Evolutionary conservation across 2,797 vertebrate genomes (phyloP), one percentile per base, ranked within the genome.

Genomic region (Oreortyx pictus): DNA sequence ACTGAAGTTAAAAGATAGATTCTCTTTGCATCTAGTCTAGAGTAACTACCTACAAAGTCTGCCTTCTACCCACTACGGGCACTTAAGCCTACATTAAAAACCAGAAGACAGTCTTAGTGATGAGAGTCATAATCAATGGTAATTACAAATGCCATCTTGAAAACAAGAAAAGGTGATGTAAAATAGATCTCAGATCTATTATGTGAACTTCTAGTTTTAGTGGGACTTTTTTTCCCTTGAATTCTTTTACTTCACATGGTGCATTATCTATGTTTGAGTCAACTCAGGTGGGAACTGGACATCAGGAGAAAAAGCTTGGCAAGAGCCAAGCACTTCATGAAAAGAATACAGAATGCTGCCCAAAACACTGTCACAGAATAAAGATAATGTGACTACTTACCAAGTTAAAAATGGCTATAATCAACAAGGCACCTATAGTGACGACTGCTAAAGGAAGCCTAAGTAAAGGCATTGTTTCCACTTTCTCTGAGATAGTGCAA

Each of bases 381-480:
- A 85, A 68, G 41, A 57, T 11, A 60, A 59, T 3, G 13, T 1
- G 2, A 35, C 57, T n/a, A 96, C 97, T 97, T 95, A 99, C 99
- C 98, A 99, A 92, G 96, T 98, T 98, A 89, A 99, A 97, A 52
- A 99, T 81, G 11, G 99, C 98, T 57, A 99, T 89, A 49, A 98
- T 92, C 61, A 99, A 96, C 91, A 99, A 98, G 89, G 98, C 98
- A 47, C 97, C 89, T 3, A 98, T 97, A 10, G 98, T 98, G 86
- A 99, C 83, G 72, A 97, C 43, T 41, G 98, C 98, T 97, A 99
- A 97, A 7, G 98, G 98, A 83, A 99, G 97, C 86, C 99, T 98
- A 66, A 99, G 97, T 10, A 98, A 97, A 0, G 99, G 98, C 89
- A 96, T 98, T 11, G 98, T 99, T 71, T 99, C 98, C 95, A 99